Conservation (phyloP, 2,113 vertebrate genomes). For the zebrafish (Danio rerio) region GRCz12tu NC_133183.1:28685501-28686000, state of each 20-base stretch:
- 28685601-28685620: neutral
- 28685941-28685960: neutral
- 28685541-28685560: neutral
- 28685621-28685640: too few species aligned
- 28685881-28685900: slow-evolving; percentile 32
- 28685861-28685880: slow-evolving; percentile 9
- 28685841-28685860: slow-evolving; percentile 36
- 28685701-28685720: slow-evolving; percentile 24
- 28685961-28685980: neutral
- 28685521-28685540: slow-evolving; percentile 35
- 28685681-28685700: slow-evolving; percentile 22
- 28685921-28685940: slow-evolving; percentile 2
- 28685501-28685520: slow-evolving; percentile 6
- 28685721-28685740: slow-evolving; percentile 28
- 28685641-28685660: neutral
- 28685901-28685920: slow-evolving; percentile 9
- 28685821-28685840: slow-evolving; percentile 17
- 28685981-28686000: neutral
- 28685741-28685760: slow-evolving; percentile 33
- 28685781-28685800: slow-evolving; percentile 35
- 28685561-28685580: slow-evolving; percentile 24
- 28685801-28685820: slow-evolving; percentile 2
- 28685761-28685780: slow-evolving; percentile 36
- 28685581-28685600: neutral
- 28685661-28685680: neutral